phyloP scores from a whole-genome alignment of 2,888 invertebrate genomes.

The Maniola hyperantus region DNA sequence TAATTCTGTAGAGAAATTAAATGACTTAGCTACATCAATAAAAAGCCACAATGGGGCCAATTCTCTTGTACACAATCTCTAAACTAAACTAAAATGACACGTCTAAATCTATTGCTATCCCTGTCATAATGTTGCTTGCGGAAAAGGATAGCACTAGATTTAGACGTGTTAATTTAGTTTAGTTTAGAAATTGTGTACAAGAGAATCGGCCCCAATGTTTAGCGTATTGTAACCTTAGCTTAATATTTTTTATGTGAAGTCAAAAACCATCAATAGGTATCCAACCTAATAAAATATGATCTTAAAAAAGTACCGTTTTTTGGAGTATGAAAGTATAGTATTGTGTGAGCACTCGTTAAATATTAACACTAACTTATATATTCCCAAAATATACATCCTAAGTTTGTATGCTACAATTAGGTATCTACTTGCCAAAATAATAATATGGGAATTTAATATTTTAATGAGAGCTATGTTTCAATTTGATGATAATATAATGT shows the following conservation, averaged over 20 bases:
- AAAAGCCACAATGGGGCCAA: too few species aligned
- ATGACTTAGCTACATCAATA: too few species aligned
- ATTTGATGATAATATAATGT: not conserved
- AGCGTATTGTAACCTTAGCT: constrained; percentile 16
- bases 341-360: not conserved
- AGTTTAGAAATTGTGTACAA: too few species aligned
- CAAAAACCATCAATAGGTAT: not conserved
- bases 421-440: constrained; percentile 2
- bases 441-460: not conserved
- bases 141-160: too few species aligned
- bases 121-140: too few species aligned
- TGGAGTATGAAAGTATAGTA: not conserved
- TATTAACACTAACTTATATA: not conserved
- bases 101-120: too few species aligned
- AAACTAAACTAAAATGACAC: too few species aligned
- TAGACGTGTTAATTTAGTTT: too few species aligned
- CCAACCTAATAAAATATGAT: not conserved
- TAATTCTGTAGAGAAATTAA: too few species aligned
- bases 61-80: too few species aligned
- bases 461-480: not conserved
- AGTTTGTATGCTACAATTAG: not conserved
- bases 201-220: too few species aligned
- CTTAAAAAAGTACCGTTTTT: not conserved
- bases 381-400: not conserved
- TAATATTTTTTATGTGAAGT: constrained; percentile 4